Percentiles rank a stretch among this genome's conserved stretches.
phyloP scores from a whole-genome alignment of 2,888 invertebrate genomes.

The Halictus ligatus region DNA sequence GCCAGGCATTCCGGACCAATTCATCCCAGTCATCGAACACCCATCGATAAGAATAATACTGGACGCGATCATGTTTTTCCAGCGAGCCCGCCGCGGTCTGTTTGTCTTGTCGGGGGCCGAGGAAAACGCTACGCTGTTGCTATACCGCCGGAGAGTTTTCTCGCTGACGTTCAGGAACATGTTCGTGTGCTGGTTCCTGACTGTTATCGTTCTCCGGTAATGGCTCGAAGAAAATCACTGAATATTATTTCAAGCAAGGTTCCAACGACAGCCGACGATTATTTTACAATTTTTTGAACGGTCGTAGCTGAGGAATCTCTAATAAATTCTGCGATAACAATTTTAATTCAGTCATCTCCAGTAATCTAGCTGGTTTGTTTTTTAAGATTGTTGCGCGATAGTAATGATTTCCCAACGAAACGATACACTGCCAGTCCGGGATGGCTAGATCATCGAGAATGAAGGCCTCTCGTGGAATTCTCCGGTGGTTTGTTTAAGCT shows the following conservation, averaged over 20 bases:
- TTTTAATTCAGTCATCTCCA: too few species aligned
- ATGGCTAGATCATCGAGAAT: not conserved
- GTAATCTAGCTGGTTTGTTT: too few species aligned
- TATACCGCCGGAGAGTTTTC: not conserved
- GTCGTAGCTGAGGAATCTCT: too few species aligned
- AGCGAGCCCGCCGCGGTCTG: not conserved
- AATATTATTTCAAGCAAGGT: too few species aligned
- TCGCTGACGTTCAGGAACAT: not conserved
- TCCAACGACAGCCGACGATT: not conserved
- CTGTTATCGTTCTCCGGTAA: not conserved
- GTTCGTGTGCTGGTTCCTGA: too few species aligned
- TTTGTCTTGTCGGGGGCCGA: not conserved
- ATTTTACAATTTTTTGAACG: too few species aligned
- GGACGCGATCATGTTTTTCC: constrained; percentile 17
- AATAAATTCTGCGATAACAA: too few species aligned
- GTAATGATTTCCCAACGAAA: not conserved
- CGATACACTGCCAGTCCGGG: not conserved
- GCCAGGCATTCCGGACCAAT: constrained; percentile 46
- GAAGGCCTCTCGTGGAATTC: not conserved
- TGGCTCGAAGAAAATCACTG: not conserved
- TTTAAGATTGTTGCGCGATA: too few species aligned
- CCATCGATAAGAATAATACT: constrained; percentile 43
- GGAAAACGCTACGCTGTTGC: not conserved
- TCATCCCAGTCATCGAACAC: constrained; percentile 52
- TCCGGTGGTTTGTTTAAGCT: not conserved